Conservation (phyloP, 1,140 invertebrate species). For the Drosophila pachea region DNA sequence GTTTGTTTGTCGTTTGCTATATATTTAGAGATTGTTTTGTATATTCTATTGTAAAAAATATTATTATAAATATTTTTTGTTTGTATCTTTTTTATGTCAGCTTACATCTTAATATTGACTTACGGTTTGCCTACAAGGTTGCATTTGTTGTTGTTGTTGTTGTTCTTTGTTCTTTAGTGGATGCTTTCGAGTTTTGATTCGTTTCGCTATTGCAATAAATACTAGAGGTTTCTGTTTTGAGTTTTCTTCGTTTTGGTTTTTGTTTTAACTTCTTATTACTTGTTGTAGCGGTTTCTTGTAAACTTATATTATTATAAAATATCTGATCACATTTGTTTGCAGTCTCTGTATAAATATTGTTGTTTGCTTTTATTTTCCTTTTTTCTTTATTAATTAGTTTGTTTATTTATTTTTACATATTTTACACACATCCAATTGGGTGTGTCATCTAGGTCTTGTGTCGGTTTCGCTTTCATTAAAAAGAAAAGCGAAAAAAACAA, state of each 20-base stretch:
- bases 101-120: constrained; percentile 65
- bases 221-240: constrained; percentile 47
- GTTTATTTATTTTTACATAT: constrained; percentile 63
- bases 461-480: constrained; percentile 42
- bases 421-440: constrained; percentile 52
- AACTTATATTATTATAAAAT: constrained; percentile 78
- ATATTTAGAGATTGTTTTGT: constrained; percentile 62
- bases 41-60: constrained; percentile 78
- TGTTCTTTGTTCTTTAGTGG: constrained; percentile 38
- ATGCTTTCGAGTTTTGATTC: constrained; percentile 69
- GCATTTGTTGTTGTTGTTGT: constrained; percentile 46
- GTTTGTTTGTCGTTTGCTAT: constrained; percentile 74
- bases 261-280: constrained; percentile 52
- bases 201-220: constrained; percentile 66
- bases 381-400: constrained; percentile 38
- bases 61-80: constrained; percentile 70
- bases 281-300: constrained; percentile 58
- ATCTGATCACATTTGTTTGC: constrained; percentile 79
- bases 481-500: constrained; percentile 42
- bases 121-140: constrained; percentile 66
- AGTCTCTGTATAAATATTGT: constrained; percentile 79
- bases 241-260: constrained; percentile 55
- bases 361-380: constrained; percentile 64
- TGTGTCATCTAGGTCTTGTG: constrained; percentile 30
- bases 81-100: constrained; percentile 44